Base-by-base conservation (phyloP, 2,888 invertebrate genomes). In the Desoria tigrina region DNA sequence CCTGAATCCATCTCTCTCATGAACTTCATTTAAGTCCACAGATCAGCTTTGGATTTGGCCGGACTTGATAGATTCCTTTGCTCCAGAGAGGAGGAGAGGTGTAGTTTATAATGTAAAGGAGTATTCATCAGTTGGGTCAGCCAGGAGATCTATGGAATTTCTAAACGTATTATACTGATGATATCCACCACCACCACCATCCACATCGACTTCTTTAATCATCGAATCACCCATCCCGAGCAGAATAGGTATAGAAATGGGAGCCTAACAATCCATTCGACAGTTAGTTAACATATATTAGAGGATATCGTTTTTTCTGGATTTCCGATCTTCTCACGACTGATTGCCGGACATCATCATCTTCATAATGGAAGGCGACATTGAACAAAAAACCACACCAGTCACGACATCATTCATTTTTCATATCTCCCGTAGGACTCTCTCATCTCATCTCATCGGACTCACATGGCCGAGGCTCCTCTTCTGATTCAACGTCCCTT, bases 311-410 rank as follows among this genome's bases (percentile, higher is more conserved):
- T 21, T 51, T 24, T 51, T 51, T 26, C 51, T 21, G n/a, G 18
- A 56, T 54, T 66, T 65, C 51, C 7, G n/a, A 28, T 58, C 57
- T 66, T 65, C 70, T 70, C 70, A 67, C 69, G 66, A 69, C 69
- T 64, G 62, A 65, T 67, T 65, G 62, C 62, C 49, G 70, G 66
- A 70, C 70, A 70, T 69, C 66, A 67, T 63, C 66, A 66, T 66
- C 59, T 51, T 66, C 62, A 61, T 67, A 64, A 32, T 32, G 32
- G 53, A 50, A 54, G 51, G 45, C 21, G 63, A 66, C 64, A 61
- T 51, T 54, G 32, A 51, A 62, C 37, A 65, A 64, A 63, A 67
- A 65, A 53, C 63, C 64, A 45, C 39, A 27, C 56, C 64, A 66
- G 32, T 32, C 69, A 69, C 66, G 66, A 66, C 66, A 61, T 23